Evolutionary conservation across 2,888 invertebrate species (phyloP), one percentile per base, ranked within the genome.

Genomic region (Nezara viridula): DNA sequence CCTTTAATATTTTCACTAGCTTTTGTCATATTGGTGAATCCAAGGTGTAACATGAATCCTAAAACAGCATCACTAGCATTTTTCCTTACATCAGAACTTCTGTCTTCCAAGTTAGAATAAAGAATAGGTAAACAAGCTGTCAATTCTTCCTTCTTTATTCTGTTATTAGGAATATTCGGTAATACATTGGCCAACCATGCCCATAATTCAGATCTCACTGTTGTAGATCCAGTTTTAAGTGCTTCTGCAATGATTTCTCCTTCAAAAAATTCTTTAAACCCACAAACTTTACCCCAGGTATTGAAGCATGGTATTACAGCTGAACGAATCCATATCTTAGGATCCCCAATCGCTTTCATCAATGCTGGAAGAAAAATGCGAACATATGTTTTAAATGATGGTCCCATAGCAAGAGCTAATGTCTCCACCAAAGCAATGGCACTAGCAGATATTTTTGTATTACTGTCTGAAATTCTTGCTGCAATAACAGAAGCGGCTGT

Each of bases 1-100:
- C 90, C 89, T 95, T 97, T 97, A 3, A 40, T 92, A 92, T 97
- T 97, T 90, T 96, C 96, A 0, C 96, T 94, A 90, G 95, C 96
- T 91, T 96, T 95, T 89, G 94, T 93, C 96, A 98, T 96, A 14
- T 94, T 92, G 88, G 97, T 97, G 92, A 96, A 98, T 1, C 98
- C 97, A 12, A 98, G 94, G 92, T 98, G 98, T 91, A 98, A 95
- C 98, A 98, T 98, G 91, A 98, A 95, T 5, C 98, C 98, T 85
- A 98, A 93, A 66, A 98, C 95, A 73, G 97, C 97, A 92, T 98
- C 98, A 89, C 96, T 96, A 2, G 98, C 96, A 92, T 96, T 97
- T 92, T 98, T 98, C 21, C 98, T 94, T 9, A 99, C 98, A 91
- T 98, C 98, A 0, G 95, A 96, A 92, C 96, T 97, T 89, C 98